Evolutionary conservation across 2,113 vertebrate species (phyloP).

Genomic region (Gymnorhina tibicen): DNA sequence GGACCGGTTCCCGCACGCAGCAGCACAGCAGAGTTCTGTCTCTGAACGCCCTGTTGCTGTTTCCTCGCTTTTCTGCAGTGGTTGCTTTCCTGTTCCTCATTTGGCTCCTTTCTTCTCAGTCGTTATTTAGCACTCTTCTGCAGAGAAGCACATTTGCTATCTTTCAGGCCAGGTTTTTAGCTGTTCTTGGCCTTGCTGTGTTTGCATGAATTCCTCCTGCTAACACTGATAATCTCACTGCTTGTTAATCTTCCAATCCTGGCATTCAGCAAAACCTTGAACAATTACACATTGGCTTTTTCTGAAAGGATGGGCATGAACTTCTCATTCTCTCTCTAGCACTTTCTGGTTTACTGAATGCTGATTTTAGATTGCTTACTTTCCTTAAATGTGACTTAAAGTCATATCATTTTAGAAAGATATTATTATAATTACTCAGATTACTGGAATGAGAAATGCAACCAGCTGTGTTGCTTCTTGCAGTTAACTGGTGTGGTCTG

Average conservation of each 20-base stretch:
- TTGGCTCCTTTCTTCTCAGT: background rate
- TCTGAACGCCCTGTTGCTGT: rapidly evolving
- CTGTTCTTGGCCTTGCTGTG: constrained; percentile 9
- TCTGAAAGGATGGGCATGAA: background rate
- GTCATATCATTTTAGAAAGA: background rate
- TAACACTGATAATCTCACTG: background rate
- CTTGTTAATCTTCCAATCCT: constrained; percentile 16
- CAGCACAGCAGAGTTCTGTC: background rate
- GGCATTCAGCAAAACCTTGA: constrained; percentile 17
- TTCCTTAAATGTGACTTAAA: background rate
- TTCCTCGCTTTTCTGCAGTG: background rate
- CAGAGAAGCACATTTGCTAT: background rate
- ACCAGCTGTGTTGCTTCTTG: background rate
- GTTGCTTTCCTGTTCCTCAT: background rate
- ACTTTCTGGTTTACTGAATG: background rate
- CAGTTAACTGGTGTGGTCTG: background rate
- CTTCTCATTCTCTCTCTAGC: background rate
- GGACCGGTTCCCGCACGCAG: rapidly evolving
- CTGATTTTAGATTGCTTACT: background rate
- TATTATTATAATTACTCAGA: background rate
- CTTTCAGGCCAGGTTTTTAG: constrained; percentile 21
- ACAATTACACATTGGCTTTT: background rate
- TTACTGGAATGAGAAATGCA: background rate
- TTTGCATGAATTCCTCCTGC: background rate
- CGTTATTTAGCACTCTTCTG: background rate